Evolutionary conservation across 2,113 vertebrate genomes (phyloP).

Genomic region (Pavo muticus): DNA sequence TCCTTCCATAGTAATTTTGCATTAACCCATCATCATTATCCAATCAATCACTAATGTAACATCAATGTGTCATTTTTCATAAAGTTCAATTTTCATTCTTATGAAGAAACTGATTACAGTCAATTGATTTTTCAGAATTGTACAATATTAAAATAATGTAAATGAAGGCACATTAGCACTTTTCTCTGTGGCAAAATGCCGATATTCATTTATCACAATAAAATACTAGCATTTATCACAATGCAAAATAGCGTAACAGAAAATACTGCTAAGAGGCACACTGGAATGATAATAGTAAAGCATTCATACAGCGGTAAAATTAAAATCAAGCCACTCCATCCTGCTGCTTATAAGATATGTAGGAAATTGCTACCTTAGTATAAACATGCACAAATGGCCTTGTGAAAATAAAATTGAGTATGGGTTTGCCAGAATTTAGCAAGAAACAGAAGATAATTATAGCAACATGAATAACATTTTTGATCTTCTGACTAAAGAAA

Average conservation of each 20-base stretch:
- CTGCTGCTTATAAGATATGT: accelerated
- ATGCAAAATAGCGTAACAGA: background rate
- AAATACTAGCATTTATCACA: background rate
- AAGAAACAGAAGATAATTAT: background rate
- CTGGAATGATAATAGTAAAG: background rate
- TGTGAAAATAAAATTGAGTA: background rate
- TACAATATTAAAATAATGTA: slow-evolving; percentile 35
- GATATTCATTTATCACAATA: slow-evolving; percentile 1
- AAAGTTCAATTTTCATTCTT: slow-evolving; percentile 66
- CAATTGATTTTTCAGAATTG: slow-evolving; percentile 59
- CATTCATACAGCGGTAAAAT: background rate
- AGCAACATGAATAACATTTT: background rate
- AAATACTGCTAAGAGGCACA: background rate
- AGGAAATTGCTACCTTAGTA: background rate
- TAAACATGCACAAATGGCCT: background rate
- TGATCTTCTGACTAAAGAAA: background rate
- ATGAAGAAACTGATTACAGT: slow-evolving; percentile 50
- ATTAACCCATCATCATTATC: slow-evolving; percentile 70
- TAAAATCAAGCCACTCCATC: background rate
- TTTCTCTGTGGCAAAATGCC: background rate
- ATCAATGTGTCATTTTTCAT: slow-evolving; percentile 38
- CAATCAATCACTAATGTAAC: slow-evolving; percentile 71
- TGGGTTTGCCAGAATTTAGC: background rate
- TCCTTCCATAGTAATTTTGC: slow-evolving; percentile 63
- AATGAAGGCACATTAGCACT: slow-evolving; percentile 58